Evolutionary conservation across 1,140 invertebrate species (phyloP), one percentile per base, ranked within the genome.

Genomic region (Caenorhabditis brenneri): DNA sequence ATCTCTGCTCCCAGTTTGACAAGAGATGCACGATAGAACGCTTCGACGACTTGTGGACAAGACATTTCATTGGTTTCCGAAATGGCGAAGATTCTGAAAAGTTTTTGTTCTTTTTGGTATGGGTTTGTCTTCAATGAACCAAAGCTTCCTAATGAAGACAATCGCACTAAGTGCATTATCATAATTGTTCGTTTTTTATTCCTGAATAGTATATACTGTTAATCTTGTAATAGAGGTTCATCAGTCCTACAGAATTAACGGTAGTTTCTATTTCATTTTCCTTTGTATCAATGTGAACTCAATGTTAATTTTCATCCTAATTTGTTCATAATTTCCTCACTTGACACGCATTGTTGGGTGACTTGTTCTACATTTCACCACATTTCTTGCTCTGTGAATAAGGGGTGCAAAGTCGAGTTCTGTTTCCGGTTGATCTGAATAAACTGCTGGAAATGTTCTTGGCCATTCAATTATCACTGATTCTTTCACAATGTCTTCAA

Each of bases 261-360:
- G n/a, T n/a, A n/a, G n/a, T n/a, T n/a, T n/a, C n/a, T n/a, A n/a
- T n/a, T n/a, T n/a, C n/a, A n/a, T n/a, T n/a, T n/a, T n/a, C n/a
- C n/a, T n/a, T n/a, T n/a, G n/a, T n/a, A n/a, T n/a, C n/a, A n/a
- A n/a, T n/a, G n/a, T n/a, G n/a, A n/a, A n/a, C n/a, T n/a, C n/a
- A n/a, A n/a, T n/a, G n/a, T n/a, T n/a, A n/a, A n/a, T n/a, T n/a
- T n/a, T n/a, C n/a, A n/a, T n/a, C n/a, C n/a, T 12, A 27, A 46
- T 29, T 53, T n/a, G 6, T 16, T 19, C 19, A 65, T 6, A 22
- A 19, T 81, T 6, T 42, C 39, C 83, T n/a, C 29, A 86, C 85
- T 86, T 86, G 80, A 86, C 78, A 82, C 83, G 60, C 83, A 86
- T 85, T 24, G 85, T 86, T 16, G 85, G 85, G 60, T 86, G 85